Conservation (phyloP, 2,113 vertebrate species). For the Pseudopodoces humilis region DNA sequence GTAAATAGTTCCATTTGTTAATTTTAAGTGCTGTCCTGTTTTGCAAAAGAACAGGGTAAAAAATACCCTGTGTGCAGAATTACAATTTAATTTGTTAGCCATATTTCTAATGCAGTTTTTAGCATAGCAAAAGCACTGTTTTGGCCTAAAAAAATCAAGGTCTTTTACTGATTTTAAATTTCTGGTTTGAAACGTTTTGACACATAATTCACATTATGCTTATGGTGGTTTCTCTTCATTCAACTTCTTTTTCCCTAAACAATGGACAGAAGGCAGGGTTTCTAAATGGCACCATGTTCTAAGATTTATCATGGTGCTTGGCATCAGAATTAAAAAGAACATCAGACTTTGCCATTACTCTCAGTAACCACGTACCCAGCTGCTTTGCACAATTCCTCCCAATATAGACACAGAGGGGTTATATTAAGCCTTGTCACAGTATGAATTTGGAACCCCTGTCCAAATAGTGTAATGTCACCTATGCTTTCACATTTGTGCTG, state of each 20-base stretch:
- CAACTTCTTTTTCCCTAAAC: not conserved
- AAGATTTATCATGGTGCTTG: not conserved
- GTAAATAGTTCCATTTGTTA: not conserved
- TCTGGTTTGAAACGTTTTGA: not conserved
- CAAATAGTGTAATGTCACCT: not conserved
- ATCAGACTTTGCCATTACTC: not conserved
- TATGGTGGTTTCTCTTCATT: not conserved
- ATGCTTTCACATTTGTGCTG: slow-evolving; percentile 16
- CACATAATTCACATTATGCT: not conserved
- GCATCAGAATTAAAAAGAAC: not conserved
- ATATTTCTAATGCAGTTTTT: not conserved
- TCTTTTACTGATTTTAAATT: not conserved
- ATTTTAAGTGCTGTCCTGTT: not conserved
- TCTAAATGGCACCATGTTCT: not conserved
- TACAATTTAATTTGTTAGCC: not conserved
- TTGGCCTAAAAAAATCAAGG: not conserved
- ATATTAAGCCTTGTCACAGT: not conserved
- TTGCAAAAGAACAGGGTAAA: not conserved
- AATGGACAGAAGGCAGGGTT: not conserved
- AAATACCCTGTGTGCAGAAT: not conserved
- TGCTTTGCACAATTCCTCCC: slow-evolving; percentile 2
- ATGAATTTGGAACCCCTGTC: not conserved
- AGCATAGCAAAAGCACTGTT: not conserved
- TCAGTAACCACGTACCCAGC: not conserved
- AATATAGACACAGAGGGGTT: not conserved